Evolutionary conservation across 2,888 invertebrate genomes (phyloP).

Genomic region (Abrostola tripartita): DNA sequence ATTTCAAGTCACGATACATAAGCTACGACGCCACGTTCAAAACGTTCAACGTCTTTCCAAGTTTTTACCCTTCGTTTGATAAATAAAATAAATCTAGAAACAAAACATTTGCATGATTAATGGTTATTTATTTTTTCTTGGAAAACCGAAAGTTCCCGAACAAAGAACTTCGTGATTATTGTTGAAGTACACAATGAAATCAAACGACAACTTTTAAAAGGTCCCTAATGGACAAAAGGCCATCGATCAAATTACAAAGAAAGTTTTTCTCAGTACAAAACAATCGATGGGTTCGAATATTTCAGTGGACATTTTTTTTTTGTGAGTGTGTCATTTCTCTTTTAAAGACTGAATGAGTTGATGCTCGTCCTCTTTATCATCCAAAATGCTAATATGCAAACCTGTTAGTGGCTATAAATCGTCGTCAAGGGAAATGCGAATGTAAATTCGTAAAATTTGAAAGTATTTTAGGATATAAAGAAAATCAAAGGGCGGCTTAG

Average conservation of each 20-base stretch:
- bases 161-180: conserved; percentile 78
- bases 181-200: conserved; percentile 80
- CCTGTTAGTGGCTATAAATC: conserved; percentile 61
- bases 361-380: conserved; percentile 60
- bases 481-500: conserved; percentile 80
- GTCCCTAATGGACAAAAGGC: conserved; percentile 84
- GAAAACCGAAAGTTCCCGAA: conserved; percentile 70
- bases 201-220: conserved; percentile 85
- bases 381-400: conserved; percentile 55
- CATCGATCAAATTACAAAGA: conserved; percentile 87
- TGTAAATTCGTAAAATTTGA: conserved; percentile 69
- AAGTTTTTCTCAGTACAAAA: conserved; percentile 81
- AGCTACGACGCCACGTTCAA: conserved; percentile 42
- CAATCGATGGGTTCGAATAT: conserved; percentile 78
- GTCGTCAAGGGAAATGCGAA: conserved; percentile 56
- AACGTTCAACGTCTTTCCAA: conserved; percentile 44
- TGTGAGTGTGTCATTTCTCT: conserved; percentile 71
- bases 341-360: conserved; percentile 62
- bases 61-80: conserved; percentile 61
- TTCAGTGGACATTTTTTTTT: conserved; percentile 72
- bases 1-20: conserved; percentile 60
- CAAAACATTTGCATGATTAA: conserved; percentile 76
- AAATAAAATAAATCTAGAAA: conserved; percentile 68
- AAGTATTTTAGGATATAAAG: conserved; percentile 73
- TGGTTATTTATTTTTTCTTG: conserved; percentile 75